Conservation (phyloP, 64 coral and sea anemone species). For the Dendronephthya gigantea region DNA sequence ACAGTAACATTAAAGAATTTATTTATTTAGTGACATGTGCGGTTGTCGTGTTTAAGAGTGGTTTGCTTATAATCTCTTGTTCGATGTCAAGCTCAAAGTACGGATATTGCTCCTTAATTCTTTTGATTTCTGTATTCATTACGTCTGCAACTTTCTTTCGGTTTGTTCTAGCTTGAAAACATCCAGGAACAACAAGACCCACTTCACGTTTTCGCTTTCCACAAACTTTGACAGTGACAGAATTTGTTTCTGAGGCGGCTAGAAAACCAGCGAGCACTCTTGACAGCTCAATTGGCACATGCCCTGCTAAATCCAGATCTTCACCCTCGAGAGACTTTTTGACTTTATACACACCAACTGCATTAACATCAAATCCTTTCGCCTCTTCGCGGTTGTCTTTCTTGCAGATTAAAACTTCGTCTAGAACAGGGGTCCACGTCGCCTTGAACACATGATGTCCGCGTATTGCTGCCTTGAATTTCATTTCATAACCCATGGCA, state of each 20-base stretch:
- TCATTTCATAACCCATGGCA: constrained; percentile 24
- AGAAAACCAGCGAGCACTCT: constrained; percentile 16
- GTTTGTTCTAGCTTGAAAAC: constrained; percentile 5
- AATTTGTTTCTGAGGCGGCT: constrained; percentile 9
- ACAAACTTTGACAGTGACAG: neutral
- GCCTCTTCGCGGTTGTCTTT: constrained; percentile 31
- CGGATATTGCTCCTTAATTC: no score
- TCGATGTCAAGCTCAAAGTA: no score
- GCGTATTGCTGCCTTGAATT: constrained; percentile 24
- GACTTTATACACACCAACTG: constrained; percentile 22
- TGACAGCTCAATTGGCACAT: constrained; percentile 22
- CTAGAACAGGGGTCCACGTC: constrained; percentile 14
- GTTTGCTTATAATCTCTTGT: no score
- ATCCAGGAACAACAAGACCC: neutral
- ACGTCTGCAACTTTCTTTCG: no score
- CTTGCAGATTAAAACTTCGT: neutral
- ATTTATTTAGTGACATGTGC: no score
- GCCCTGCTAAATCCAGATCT: constrained; percentile 9
- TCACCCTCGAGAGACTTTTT: neutral
- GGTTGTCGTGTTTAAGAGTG: no score
- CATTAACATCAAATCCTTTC: constrained; percentile 19
- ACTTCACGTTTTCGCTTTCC: constrained; percentile 17
- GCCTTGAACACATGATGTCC: constrained; percentile 14
- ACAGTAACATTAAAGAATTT: no score
- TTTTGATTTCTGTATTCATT: no score